These are phyloP conservation scores for Notolepis coatsorum DNA, from an alignment of 2,797 vertebrate species.

Conservation along the genomic window DNA sequence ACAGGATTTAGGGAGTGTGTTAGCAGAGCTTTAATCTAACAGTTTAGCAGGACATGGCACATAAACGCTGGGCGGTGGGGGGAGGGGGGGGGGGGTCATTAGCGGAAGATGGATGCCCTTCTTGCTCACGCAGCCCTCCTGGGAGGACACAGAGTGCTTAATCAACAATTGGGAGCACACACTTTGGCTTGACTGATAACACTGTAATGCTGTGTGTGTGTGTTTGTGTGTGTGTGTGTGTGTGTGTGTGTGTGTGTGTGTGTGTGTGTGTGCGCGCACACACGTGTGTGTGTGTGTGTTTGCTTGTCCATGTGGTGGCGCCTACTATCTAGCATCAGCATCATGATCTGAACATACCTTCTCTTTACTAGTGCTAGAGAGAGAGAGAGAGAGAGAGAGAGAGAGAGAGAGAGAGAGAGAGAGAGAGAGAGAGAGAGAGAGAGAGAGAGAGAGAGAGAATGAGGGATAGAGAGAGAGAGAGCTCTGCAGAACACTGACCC, in stretches of 20 bases:
- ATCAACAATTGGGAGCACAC: constrained; percentile 62
- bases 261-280: not conserved
- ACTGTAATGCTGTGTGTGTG: constrained; percentile 22
- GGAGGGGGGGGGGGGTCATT: constrained; percentile 59
- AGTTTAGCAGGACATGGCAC: constrained; percentile 72
- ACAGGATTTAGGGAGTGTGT: constrained; percentile 77
- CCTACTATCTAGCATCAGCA: constrained; percentile 12
- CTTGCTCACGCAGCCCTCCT: constrained; percentile 47
- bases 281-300: constrained; percentile 1
- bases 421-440: not conserved
- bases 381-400: constrained; percentile 21
- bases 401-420: not conserved
- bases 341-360: too few species aligned
- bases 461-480: too few species aligned
- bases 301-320: not conserved
- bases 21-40: constrained; percentile 69
- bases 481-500: constrained; percentile 16
- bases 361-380: too few species aligned
- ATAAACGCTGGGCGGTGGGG: constrained; percentile 48
- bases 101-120: constrained; percentile 73
- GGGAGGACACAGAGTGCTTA: constrained; percentile 60
- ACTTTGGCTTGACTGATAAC: constrained; percentile 39
- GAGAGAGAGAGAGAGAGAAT: too few species aligned
- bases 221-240: constrained; percentile 5
- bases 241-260: constrained; percentile 5